phyloP scores from a whole-genome alignment of 2,797 vertebrate genomes.

The Ibycter americanus region DNA sequence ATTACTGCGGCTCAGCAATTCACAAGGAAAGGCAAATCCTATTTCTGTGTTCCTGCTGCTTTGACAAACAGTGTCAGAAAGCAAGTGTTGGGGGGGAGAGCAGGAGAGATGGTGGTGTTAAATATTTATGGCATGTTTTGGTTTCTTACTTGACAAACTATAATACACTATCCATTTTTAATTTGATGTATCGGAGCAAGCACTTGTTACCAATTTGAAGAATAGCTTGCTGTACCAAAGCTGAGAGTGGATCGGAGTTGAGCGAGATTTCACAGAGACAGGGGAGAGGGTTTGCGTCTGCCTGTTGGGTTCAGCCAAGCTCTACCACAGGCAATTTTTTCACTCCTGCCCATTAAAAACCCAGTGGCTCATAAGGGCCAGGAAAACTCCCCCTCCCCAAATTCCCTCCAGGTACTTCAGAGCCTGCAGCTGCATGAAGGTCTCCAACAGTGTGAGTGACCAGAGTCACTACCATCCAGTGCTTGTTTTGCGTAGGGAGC shows the following conservation, averaged over 20 bases:
- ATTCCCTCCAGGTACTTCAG: background rate
- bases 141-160: constrained; percentile 73
- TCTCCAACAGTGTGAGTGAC: background rate
- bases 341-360: background rate
- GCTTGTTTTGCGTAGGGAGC: background rate
- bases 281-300: background rate
- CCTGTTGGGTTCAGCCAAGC: background rate
- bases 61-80: constrained; percentile 62
- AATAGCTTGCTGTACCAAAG: constrained; percentile 28
- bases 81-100: background rate
- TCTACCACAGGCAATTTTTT: background rate
- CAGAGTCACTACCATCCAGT: background rate
- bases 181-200: constrained; percentile 72
- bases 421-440: background rate
- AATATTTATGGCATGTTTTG: constrained; percentile 75
- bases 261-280: background rate
- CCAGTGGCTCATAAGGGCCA: background rate
- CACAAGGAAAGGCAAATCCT: constrained; percentile 54
- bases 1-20: constrained; percentile 35
- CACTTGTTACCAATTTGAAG: constrained; percentile 69
- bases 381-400: background rate
- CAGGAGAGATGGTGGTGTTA: constrained; percentile 51
- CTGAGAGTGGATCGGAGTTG: constrained; percentile 1
- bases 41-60: constrained; percentile 58
- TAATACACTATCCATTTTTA: constrained; percentile 75